Base-by-base conservation (phyloP, 2,113 vertebrate species). In the Notarius lentiginosus region DNA sequence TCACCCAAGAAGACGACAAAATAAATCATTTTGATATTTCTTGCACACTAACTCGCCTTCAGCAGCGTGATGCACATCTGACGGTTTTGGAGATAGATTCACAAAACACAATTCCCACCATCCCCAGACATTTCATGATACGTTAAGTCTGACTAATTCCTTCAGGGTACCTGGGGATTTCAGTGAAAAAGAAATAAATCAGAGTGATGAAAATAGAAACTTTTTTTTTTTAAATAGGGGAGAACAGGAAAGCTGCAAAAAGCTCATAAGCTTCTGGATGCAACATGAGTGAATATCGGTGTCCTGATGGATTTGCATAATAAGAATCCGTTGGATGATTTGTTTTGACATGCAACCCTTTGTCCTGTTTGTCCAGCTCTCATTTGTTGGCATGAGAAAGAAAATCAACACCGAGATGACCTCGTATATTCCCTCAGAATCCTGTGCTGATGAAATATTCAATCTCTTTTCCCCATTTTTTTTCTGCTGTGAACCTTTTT, bases 121-220 rank as follows among this genome's bases (percentile, higher is more conserved):
- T 88, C 84, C 79, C 85, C 60, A 75, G 89, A 87, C 70, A 85
- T 84, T 90, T 90, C 79, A 87, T 88, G 84, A 91, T 87, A 89
- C 89, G 89, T 90, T 91, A 90, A 89, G 80, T 88, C 86, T 70
- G 75, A 90, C 87, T 91, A 91, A 91, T 91, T 91, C 86, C 86
- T 86, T 88, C 53, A 55, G 56, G 84, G 82, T 80, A 89, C 80
- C 88, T 91, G 77, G 83, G 84, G 89, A 91, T 80, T 86, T 41
- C 60, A 75, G 60, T 20, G 66, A 80, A 85, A 83, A 82, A 84
- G 85, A 73, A 83, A 75, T 58, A 66, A 76, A 61, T 82, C 20
- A 80, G 56, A 27, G 27, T 24, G 85, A 88, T 79, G 55, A 88
- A 89, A 89, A 89, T 83, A 86, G 68, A 87, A 87, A 85, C 66